phyloP scores from a whole-genome alignment of 2,888 invertebrate genomes.

The Tetrapedia diversipes region DNA sequence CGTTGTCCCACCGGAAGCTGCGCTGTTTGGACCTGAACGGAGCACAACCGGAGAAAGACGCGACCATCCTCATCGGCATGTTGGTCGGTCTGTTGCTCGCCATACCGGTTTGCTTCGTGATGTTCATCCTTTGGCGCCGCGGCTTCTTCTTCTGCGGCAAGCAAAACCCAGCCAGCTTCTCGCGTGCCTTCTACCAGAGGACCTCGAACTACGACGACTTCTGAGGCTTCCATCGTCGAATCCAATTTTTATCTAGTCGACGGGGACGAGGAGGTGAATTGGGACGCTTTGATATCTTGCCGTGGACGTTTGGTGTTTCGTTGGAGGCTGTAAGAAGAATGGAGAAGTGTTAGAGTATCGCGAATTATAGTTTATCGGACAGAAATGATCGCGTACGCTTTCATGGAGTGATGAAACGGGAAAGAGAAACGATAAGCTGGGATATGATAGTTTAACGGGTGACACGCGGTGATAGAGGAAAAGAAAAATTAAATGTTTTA shows the following conservation, averaged over 20 bases:
- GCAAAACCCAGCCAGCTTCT: constrained; percentile 86
- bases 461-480: neutral
- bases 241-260: constrained; percentile 24
- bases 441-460: neutral
- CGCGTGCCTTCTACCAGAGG: constrained; percentile 89
- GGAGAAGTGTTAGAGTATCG: neutral
- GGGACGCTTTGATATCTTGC: neutral
- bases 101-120: constrained; percentile 86
- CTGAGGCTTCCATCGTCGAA: constrained; percentile 11
- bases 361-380: neutral
- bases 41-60: constrained; percentile 87
- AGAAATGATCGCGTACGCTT: neutral
- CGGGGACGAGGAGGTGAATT: neutral
- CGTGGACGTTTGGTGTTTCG: too few relatives aligned
- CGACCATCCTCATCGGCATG: constrained; percentile 87
- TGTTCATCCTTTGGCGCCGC: constrained; percentile 86
- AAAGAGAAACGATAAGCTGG: neutral
- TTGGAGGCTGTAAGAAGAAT: neutral
- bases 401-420: neutral
- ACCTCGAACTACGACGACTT: constrained; percentile 85
- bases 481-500: neutral
- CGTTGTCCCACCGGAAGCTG: constrained; percentile 85
- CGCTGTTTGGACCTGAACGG: constrained; percentile 88
- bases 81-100: constrained; percentile 88
- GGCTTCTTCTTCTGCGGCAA: constrained; percentile 87